Evolutionary conservation across 1,140 invertebrate species (phyloP).

Genomic region (Cyphomyrmex costatus): DNA sequence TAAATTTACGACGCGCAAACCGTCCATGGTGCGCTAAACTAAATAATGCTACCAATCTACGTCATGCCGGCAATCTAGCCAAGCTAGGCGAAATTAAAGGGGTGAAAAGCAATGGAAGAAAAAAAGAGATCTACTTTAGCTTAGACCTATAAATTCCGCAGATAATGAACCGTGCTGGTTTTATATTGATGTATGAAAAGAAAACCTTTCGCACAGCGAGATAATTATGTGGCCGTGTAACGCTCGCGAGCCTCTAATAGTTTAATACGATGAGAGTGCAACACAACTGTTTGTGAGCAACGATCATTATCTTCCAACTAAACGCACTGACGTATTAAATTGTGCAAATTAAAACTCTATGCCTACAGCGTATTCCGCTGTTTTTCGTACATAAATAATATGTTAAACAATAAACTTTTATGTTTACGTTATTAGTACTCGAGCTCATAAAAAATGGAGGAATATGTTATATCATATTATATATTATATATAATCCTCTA

Average conservation of each 20-base stretch:
- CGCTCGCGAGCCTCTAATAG: constrained; percentile 27
- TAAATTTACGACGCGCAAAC: constrained; percentile 55
- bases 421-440: background rate
- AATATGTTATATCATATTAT: constrained; percentile 6
- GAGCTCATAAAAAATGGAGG: background rate
- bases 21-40: background rate
- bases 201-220: constrained; percentile 6
- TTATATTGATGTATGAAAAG: constrained; percentile 36
- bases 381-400: background rate
- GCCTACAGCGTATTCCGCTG: background rate
- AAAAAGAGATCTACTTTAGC: constrained; percentile 5
- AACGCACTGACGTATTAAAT: constrained; percentile 28
- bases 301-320: constrained; percentile 13
- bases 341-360: constrained; percentile 5
- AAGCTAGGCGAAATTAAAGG: background rate
- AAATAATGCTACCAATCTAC: background rate
- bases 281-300: constrained; percentile 8
- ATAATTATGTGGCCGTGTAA: background rate
- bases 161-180: constrained; percentile 12
- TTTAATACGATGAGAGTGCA: constrained; percentile 42
- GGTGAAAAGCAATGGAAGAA: background rate
- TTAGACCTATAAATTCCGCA: constrained; percentile 41
- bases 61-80: background rate
- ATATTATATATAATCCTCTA: background rate
- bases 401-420: background rate